Evolutionary conservation across 2,113 vertebrate genomes (phyloP).

Genomic region (Grammomys dolichurus): DNA sequence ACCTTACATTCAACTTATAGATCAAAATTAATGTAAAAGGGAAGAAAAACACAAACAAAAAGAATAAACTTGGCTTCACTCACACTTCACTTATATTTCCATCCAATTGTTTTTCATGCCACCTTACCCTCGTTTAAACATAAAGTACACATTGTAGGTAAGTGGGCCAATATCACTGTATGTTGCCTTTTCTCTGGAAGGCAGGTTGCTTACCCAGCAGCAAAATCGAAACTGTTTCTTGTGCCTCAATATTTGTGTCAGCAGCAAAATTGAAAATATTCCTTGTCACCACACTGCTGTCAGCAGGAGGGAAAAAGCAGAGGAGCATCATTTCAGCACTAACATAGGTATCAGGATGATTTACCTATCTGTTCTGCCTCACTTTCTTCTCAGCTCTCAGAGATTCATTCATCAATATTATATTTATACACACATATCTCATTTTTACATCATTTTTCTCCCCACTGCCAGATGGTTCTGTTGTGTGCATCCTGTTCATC

Average conservation of each 20-base stretch:
- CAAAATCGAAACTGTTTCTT: slow-evolving; percentile 73
- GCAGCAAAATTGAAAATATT: slow-evolving; percentile 84
- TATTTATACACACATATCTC: slow-evolving; percentile 86
- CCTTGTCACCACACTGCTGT: slow-evolving; percentile 85
- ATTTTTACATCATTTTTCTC: slow-evolving; percentile 83
- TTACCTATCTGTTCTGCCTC: slow-evolving; percentile 86
- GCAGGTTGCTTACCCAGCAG: slow-evolving; percentile 77
- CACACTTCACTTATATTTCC: background rate
- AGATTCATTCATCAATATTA: slow-evolving; percentile 88
- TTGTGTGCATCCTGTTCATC: slow-evolving; percentile 78
- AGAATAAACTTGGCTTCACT: background rate
- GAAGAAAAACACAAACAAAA: background rate
- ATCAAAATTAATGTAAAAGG: slow-evolving; percentile 45
- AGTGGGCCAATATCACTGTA: background rate
- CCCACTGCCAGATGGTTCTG: slow-evolving; percentile 80
- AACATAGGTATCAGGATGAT: slow-evolving; percentile 89
- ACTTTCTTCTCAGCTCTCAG: slow-evolving; percentile 86
- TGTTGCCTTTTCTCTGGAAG: slow-evolving; percentile 60
- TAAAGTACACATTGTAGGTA: slow-evolving; percentile 1
- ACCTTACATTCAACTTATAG: background rate
- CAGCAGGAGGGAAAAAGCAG: slow-evolving; percentile 78
- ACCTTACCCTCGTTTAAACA: slow-evolving; percentile 5
- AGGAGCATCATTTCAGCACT: slow-evolving; percentile 86
- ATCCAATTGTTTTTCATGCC: background rate
- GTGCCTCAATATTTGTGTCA: slow-evolving; percentile 80